Conservation (phyloP, 1,140 invertebrate species). For the Apis laboriosa region DNA sequence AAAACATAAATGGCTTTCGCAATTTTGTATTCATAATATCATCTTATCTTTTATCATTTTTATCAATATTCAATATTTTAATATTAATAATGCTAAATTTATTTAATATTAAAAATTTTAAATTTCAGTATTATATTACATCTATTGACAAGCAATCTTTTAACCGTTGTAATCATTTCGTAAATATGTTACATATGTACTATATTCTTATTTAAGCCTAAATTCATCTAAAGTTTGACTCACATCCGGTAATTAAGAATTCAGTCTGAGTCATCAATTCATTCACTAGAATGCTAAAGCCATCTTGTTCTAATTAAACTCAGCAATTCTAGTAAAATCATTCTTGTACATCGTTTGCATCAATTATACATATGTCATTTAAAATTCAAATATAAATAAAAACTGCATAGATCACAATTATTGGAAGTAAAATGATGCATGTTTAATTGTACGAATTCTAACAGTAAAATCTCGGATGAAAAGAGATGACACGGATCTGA, state of each 20-base stretch:
- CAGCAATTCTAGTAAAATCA: too few relatives aligned
- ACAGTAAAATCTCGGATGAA: background rate
- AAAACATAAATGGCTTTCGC: background rate
- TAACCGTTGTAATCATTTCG: background rate
- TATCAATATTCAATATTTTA: too few relatives aligned
- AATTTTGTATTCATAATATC: background rate
- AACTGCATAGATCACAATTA: background rate
- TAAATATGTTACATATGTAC: background rate
- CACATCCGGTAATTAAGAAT: slow-evolving; percentile 5
- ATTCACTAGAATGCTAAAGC: background rate
- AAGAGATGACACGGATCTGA: background rate
- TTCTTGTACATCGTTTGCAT: too few relatives aligned
- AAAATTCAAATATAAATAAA: too few relatives aligned
- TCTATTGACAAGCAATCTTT: background rate
- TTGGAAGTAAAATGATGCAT: slow-evolving; percentile 6
- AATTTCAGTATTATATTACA: too few relatives aligned
- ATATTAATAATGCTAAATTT: too few relatives aligned
- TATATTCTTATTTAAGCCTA: background rate
- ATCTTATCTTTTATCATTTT: too few relatives aligned
- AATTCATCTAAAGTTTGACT: slow-evolving; percentile 10
- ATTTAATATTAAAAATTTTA: too few relatives aligned
- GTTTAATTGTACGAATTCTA: background rate
- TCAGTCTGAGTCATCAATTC: background rate
- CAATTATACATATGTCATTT: too few relatives aligned
- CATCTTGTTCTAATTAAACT: background rate